A percentile compares a stretch with the other conserved stretches of the same genome.
phyloP scores from a whole-genome alignment of 2,113 vertebrate species.

The Ammodytes dubius region DNA sequence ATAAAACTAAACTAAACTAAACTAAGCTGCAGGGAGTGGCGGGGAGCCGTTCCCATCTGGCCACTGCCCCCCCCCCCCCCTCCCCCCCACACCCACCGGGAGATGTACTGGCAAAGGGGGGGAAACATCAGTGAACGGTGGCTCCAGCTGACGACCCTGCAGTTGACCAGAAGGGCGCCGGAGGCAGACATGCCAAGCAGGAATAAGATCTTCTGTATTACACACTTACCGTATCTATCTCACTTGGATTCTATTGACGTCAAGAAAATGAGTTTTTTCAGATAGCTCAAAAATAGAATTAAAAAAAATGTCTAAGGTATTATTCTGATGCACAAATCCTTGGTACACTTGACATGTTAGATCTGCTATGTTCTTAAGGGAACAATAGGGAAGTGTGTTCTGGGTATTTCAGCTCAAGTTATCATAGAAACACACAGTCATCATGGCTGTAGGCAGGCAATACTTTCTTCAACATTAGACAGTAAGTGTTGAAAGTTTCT shows the following conservation, averaged over 20 bases:
- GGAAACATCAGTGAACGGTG: no score
- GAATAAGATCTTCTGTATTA: no score
- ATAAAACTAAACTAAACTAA: no score
- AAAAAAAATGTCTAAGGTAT: background rate
- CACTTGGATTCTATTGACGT: background rate
- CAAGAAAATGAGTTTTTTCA: background rate
- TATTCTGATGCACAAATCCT: background rate
- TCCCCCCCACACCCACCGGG: no score
- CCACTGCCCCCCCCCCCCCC: no score
- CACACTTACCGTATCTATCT: background rate
- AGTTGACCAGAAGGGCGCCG: no score
- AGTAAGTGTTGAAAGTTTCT: no score
- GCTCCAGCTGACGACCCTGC: no score
- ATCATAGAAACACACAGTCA: background rate
- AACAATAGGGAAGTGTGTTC: background rate
- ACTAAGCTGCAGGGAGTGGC: no score
- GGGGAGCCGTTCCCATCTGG: no score
- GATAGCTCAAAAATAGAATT: slow-evolving; percentile 11
- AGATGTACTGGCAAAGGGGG: no score
- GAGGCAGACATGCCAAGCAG: no score
- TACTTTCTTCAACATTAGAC: background rate
- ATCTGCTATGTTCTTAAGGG: background rate
- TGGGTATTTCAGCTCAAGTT: background rate
- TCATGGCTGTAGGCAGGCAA: background rate
- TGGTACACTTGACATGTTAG: background rate